These are phyloP conservation scores for Tenrec ecaudatus DNA, from an alignment of 2,113 vertebrate genomes.

Conservation along the genomic window DNA sequence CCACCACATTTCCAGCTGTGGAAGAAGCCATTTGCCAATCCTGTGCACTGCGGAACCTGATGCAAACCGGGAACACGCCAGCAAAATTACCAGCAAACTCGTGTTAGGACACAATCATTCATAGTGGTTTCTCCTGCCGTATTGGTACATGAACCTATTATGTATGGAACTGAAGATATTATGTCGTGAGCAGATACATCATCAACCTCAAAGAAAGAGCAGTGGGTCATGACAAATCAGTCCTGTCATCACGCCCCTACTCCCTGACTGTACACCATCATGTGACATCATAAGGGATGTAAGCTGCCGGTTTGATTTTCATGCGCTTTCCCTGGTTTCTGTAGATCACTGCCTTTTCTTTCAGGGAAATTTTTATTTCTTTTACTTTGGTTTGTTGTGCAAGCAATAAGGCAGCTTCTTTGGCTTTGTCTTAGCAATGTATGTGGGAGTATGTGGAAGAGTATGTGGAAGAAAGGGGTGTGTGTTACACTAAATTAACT, in stretches of 20 bases:
- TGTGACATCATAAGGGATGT: background rate
- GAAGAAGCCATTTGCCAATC: conserved; percentile 2
- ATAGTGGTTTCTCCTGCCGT: background rate
- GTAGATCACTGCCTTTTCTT: background rate
- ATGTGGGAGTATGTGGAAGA: background rate
- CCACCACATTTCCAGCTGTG: background rate
- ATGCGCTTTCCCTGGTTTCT: background rate
- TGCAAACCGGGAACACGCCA: background rate
- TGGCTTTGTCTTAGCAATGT: background rate
- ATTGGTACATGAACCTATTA: too few relatives aligned
- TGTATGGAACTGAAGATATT: too few relatives aligned
- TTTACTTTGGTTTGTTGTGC: background rate
- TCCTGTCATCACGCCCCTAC: background rate
- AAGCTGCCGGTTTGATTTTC: background rate
- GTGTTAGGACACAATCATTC: background rate
- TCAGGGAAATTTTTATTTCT: background rate
- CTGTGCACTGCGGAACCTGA: background rate
- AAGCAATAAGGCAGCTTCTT: background rate
- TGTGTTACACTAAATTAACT: too few relatives aligned
- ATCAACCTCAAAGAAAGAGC: background rate
- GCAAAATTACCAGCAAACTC: background rate
- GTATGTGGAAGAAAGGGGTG: background rate
- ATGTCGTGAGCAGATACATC: background rate
- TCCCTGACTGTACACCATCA: background rate
- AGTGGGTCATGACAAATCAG: background rate